Base-by-base conservation (phyloP, 2,797 vertebrate genomes). In the Pachyuromys duprasi region DNA sequence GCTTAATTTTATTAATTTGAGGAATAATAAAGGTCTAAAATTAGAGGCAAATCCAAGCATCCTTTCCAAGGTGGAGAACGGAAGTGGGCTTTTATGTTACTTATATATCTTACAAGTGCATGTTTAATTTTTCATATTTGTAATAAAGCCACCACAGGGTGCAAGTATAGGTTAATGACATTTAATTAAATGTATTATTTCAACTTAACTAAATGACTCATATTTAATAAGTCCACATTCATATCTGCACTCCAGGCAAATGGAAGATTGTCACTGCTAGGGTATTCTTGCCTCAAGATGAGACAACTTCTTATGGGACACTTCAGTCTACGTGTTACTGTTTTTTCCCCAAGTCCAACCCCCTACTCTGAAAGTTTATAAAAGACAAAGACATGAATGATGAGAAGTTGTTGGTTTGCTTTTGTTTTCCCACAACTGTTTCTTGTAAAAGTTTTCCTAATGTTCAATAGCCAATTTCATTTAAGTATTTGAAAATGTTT, bases 171-270 rank as follows among this genome's bases (percentile, higher is more conserved):
- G 96, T 95, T 94, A 95, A 94, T 83, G 39, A 26, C 0, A 88
- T 93, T 96, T 97, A 96, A 96, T 95, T 95, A 97, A 93, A 75
- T 91, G 28, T 28, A 93, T 96, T 83, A 90, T 62, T 94, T 75
- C 12, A 65, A 81, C 84, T 93, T 94, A 91, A 86, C 92, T 94
- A 97, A 96, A 8, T 80, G 57, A n/a, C 15, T 39, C 12, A 49
- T 91, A 53, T 74, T 95, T 91, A 94, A 81, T 89, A 94, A 97
- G 89, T 36, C 49, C 49, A 57, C 26, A 45, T 74, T 78, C 76
- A 91, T 1, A 49, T 67, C 63, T 67, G 42, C 1, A 49, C 42
- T 49, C 42, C 12, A 67, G 3, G 24, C 1, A 20, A 57, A 9
- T 2, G 39, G 60, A 84, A 67, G 13, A 11, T 39, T 79, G 57